Conservation (phyloP, 2,797 vertebrate species). For the Euphonia xanthogaster region DNA sequence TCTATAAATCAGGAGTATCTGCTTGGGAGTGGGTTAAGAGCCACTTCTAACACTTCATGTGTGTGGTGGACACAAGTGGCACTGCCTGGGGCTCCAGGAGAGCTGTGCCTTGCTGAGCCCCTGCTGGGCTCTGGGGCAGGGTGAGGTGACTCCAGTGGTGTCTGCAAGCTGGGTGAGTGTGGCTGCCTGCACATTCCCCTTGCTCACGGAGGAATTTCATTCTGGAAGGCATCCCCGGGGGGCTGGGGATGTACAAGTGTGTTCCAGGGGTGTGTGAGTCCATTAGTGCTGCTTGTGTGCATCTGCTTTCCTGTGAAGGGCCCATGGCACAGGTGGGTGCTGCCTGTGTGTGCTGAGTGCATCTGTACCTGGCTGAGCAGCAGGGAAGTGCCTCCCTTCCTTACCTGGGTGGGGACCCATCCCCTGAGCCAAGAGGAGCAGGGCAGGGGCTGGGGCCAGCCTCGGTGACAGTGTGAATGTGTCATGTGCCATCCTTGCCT, state of each 20-base stretch:
- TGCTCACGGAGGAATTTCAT: background rate
- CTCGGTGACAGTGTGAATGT: background rate
- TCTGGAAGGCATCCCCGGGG: background rate
- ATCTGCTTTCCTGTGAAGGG: background rate
- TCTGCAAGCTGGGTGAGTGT: background rate
- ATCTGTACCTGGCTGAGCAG: background rate
- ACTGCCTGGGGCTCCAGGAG: background rate
- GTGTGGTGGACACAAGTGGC: background rate
- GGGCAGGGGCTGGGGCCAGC: background rate
- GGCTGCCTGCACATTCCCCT: background rate
- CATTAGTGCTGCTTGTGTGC: background rate
- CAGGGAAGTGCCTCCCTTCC: background rate
- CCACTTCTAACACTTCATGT: background rate
- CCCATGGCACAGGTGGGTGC: fast-evolving
- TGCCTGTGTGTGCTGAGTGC: background rate
- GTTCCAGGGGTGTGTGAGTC: background rate
- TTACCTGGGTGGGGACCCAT: background rate
- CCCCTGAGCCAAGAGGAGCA: background rate
- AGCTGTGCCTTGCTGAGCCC: background rate
- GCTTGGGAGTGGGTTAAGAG: background rate
- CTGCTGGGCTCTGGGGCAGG: background rate
- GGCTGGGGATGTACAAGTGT: background rate
- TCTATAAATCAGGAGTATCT: background rate
- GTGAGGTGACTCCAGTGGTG: background rate
- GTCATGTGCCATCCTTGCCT: background rate